Conservation (phyloP, 2,888 invertebrate genomes). For the Hydraecia micacea region DNA sequence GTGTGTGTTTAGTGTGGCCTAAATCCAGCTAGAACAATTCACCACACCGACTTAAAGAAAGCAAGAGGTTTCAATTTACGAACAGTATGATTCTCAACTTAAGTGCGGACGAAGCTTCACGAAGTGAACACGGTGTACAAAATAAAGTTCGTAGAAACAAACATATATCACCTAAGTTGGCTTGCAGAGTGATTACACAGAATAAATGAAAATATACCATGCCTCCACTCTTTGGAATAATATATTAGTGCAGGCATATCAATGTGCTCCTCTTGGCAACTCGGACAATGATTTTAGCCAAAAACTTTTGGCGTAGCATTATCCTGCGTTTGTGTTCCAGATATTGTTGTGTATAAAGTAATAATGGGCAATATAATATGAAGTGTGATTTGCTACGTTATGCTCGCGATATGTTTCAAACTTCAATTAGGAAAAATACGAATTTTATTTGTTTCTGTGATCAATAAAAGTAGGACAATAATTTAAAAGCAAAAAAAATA, state of each 20-base stretch:
- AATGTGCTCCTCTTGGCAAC: constrained; percentile 61
- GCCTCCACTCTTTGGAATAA: constrained; percentile 32
- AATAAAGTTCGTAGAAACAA: constrained; percentile 41
- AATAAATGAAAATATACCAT: constrained; percentile 53
- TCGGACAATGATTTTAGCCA: constrained; percentile 62
- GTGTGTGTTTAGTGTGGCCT: no score
- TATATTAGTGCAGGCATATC: constrained; percentile 41
- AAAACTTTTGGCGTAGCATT: constrained; percentile 62
- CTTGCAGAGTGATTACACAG: constrained; percentile 49
- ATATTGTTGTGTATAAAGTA: constrained; percentile 23
- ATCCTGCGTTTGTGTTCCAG: constrained; percentile 44
- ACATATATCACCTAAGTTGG: constrained; percentile 38
- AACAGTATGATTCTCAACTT: neutral
- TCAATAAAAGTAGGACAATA: neutral
- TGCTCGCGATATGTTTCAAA: neutral
- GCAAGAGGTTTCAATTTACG: neutral
- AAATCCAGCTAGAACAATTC: neutral
- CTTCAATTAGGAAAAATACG: neutral
- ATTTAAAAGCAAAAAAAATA: neutral
- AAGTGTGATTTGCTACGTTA: neutral
- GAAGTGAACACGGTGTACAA: neutral
- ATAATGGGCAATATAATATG: constrained; percentile 16
- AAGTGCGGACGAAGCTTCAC: neutral
- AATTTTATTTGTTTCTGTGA: neutral
- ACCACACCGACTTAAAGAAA: neutral